phyloP scores from a whole-genome alignment of 2,888 invertebrate species.

The Erebia aethiops region DNA sequence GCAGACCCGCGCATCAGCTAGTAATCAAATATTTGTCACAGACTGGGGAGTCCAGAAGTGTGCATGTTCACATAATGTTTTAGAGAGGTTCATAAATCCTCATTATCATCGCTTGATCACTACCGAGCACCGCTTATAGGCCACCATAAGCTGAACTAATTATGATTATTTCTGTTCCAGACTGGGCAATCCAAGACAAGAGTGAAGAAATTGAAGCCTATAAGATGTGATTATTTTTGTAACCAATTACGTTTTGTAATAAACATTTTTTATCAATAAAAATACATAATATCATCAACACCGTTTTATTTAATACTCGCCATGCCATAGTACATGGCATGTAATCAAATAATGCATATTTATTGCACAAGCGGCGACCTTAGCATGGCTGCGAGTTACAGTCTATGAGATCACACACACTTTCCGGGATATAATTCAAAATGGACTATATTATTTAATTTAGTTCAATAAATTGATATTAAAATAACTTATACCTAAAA shows the following conservation, averaged over 20 bases:
- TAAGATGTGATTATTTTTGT: conserved; percentile 10
- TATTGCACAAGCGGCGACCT: conserved; percentile 65
- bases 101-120: no score
- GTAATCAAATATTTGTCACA: no score
- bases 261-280: conserved; percentile 45
- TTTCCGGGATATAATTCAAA: conserved; percentile 55
- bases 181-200: conserved; percentile 69
- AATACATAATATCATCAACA: conserved; percentile 63
- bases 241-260: conserved; percentile 37
- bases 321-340: conserved; percentile 61
- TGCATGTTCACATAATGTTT: no score
- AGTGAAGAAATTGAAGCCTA: not conserved
- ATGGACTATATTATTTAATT: conserved; percentile 34
- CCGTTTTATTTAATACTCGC: conserved; percentile 74
- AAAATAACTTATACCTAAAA: conserved; percentile 72
- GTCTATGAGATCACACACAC: conserved; percentile 72
- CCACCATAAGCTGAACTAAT: not conserved
- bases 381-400: conserved; percentile 52
- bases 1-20: no score
- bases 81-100: no score
- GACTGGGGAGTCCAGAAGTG: no score
- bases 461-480: conserved; percentile 70
- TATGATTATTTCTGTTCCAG: conserved; percentile 56
- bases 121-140: no score
- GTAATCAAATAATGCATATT: conserved; percentile 60